phyloP scores from a whole-genome alignment of 2,113 vertebrate species.

The Amblyornis subalaris region DNA sequence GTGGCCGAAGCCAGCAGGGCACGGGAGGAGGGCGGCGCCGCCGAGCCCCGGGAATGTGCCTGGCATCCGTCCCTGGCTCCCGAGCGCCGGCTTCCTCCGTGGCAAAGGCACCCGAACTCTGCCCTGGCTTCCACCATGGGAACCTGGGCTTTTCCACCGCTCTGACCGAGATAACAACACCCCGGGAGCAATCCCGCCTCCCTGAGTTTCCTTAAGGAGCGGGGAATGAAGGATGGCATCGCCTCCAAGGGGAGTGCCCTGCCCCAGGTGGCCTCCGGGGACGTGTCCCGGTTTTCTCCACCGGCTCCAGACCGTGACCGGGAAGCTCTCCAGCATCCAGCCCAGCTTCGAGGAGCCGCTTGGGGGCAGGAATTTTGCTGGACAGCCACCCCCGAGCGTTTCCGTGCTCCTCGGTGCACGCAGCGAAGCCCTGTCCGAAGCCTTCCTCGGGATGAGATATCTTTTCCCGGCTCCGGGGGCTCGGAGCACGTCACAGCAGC shows the following conservation, averaged over 20 bases:
- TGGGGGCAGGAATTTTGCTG: not conserved
- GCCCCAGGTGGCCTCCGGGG: not conserved
- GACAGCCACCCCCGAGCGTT: rapidly evolving
- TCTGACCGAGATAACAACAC: not conserved
- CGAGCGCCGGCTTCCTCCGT: not conserved
- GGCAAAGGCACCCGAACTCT: not conserved
- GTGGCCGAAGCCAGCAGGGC: not conserved
- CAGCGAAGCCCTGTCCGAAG: not conserved
- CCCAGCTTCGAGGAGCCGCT: not conserved
- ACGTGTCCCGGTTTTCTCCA: not conserved
- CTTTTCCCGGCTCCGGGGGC: not conserved
- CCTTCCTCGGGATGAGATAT: not conserved
- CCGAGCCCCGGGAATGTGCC: rapidly evolving
- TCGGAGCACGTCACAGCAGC: not conserved
- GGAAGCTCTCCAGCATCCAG: not conserved
- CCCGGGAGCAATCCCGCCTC: not conserved
- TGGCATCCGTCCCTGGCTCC: not conserved
- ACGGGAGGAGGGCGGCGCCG: not conserved
- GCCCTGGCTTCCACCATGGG: not conserved
- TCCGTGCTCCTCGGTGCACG: not conserved
- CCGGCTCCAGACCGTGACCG: not conserved
- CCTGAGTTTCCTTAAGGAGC: not conserved
- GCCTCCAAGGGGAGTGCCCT: not conserved
- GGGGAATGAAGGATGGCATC: not conserved
- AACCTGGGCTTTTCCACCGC: not conserved